Evolutionary conservation across 2,888 invertebrate species (phyloP), one percentile per base, ranked within the genome.

Genomic region (Aleiodes leptofemur): DNA sequence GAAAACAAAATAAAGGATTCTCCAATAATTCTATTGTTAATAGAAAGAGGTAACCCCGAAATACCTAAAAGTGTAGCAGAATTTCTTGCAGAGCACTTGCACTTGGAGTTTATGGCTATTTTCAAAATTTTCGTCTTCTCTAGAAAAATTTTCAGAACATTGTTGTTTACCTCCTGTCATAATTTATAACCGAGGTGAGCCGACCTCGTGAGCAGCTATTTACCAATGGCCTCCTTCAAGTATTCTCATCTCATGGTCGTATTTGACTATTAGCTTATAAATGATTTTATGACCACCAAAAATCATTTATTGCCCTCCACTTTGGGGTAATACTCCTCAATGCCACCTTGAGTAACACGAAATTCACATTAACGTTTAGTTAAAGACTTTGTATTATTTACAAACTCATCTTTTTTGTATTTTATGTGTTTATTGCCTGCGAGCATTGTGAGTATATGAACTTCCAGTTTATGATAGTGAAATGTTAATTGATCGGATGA

Each of bases 211-310:
- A 59, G 9, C 34, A n/a, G 59, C 13, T 38, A 34, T 59, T 59
- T 34, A n/a, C 31, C 11, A 29, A 59, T 59, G 14, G 14, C 51
- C 31, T 29, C 57, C 31, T 34, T 59, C 38, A 14, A 59, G 59
- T 31, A 13, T 16, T 50, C 38, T 50, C 50, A 57, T 31, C 51
- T 59, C 68, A 64, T 59, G 59, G 59, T 38, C 59, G 34, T 34
- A 59, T 59, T 59, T 59, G n/a, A 38, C 59, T 38, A 59, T 76
- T 78, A 75, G 73, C 74, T 57, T 77, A 78, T 78, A 78, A 78
- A 78, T 74, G 72, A 78, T 77, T 78, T 78, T 78, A 78, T 73
- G 77, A 75, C 76, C 73, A 77, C 77, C 69, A 73, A 56, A 51
- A 70, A 70, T 71, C 76, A 71, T 76, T 78, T 76, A 77, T 76